phyloP scores from a whole-genome alignment of 1,140 invertebrate species.

The Idris sp. region DNA sequence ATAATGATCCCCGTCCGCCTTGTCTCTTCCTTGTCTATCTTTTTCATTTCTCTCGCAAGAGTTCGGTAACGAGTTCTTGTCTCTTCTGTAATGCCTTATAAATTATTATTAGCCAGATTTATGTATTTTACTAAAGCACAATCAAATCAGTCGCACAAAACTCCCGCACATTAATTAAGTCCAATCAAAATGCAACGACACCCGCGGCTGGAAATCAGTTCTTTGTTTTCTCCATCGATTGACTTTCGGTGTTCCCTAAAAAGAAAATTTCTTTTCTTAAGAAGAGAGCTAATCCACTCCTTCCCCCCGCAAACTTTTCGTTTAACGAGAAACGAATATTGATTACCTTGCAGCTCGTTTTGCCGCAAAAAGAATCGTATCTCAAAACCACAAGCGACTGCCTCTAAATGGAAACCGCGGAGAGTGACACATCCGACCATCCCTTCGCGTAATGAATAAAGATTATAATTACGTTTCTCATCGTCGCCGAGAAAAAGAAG shows the following conservation, averaged over 20 bases:
- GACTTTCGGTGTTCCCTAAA: conserved; percentile 41
- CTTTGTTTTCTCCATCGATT: conserved; percentile 56
- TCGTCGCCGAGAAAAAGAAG: conserved; percentile 72
- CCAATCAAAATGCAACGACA: no score
- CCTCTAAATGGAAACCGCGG: conserved; percentile 74
- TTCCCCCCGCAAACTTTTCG: conserved; percentile 58
- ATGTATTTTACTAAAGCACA: conserved; percentile 17
- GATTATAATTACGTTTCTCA: conserved; percentile 79
- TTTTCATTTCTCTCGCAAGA: conserved; percentile 33
- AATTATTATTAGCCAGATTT: conserved; percentile 53
- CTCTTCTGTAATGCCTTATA: conserved; percentile 37
- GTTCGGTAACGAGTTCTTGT: conserved; percentile 53
- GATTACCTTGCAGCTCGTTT: conserved; percentile 59
- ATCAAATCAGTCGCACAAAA: conserved; percentile 23
- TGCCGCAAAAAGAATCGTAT: conserved; percentile 75
- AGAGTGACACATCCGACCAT: conserved; percentile 58
- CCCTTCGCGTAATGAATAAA: conserved; percentile 76
- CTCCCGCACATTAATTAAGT: conserved; percentile 30
- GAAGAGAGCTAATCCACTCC: conserved; percentile 57
- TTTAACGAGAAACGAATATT: conserved; percentile 66
- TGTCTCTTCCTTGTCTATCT: conserved; percentile 55
- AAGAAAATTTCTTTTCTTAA: conserved; percentile 37
- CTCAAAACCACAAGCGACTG: conserved; percentile 76
- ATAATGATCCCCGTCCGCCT: conserved; percentile 60
- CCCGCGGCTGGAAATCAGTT: no score